Evolutionary conservation across 2,113 vertebrate species (phyloP).

Genomic region (Aspidoscelis tigris): DNA sequence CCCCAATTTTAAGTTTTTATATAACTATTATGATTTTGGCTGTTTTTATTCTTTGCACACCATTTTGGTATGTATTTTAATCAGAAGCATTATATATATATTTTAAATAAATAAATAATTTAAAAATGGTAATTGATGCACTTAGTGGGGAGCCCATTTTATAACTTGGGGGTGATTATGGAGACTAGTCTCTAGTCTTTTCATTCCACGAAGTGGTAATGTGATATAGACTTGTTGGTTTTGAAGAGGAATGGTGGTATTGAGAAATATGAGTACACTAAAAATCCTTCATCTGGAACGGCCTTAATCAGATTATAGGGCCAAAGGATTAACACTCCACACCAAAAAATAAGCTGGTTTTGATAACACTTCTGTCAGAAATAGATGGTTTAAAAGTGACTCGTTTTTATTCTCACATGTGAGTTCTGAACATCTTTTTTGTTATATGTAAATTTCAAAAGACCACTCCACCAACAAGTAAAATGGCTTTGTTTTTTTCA

Average conservation of each 20-base stretch:
- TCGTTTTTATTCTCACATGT: accelerated
- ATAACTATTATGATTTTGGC: no score
- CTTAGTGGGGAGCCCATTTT: no score
- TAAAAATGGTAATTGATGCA: no score
- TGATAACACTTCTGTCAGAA: constrained; percentile 17
- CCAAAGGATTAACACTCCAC: background rate
- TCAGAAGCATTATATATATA: no score
- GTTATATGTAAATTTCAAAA: constrained; percentile 46
- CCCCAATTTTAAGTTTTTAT: no score
- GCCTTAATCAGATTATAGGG: background rate
- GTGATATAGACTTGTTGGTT: background rate
- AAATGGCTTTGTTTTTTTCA: constrained; percentile 43
- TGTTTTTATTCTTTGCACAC: no score
- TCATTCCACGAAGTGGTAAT: constrained; percentile 31
- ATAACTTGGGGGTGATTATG: no score
- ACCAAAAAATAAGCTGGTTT: accelerated
- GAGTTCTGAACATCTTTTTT: constrained; percentile 37
- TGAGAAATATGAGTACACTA: background rate
- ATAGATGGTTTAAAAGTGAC: accelerated
- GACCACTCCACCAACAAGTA: constrained; percentile 27
- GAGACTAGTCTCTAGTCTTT: constrained; percentile 21
- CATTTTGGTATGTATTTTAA: no score
- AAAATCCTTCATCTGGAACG: background rate
- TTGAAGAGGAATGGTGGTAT: background rate
- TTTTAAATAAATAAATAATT: no score